These are phyloP conservation scores for Malurus leucopterus DNA, from an alignment of 2,797 vertebrate genomes.

Conservation along the genomic window DNA sequence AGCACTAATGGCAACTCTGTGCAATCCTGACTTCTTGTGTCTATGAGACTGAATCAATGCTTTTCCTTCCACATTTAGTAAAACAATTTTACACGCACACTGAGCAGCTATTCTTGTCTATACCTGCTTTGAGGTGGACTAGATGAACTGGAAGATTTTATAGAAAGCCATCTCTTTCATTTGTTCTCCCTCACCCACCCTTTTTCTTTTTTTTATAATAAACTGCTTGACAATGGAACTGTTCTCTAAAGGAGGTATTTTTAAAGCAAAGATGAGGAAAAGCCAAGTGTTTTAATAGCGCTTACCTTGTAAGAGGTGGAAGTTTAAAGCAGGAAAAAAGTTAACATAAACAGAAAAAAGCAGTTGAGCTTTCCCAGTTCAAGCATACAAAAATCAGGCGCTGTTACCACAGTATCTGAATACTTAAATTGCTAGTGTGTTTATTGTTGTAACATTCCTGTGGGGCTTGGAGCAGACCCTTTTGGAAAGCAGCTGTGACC, in stretches of 20 bases:
- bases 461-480: background rate
- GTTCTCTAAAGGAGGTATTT: background rate
- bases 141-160: slow-evolving; percentile 22
- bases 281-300: background rate
- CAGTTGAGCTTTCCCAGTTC: background rate
- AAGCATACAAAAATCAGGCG: background rate
- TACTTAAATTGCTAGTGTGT: background rate
- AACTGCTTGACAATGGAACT: background rate
- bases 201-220: background rate
- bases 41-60: slow-evolving; percentile 26
- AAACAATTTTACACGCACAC: slow-evolving; percentile 41
- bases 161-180: background rate
- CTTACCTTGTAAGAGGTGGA: background rate
- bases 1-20: slow-evolving; percentile 5
- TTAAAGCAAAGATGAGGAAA: background rate
- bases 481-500: background rate
- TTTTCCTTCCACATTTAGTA: slow-evolving; percentile 23
- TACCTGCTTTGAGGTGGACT: slow-evolving; percentile 33
- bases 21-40: slow-evolving; percentile 15
- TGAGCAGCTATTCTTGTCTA: slow-evolving; percentile 22
- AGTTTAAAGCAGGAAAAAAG: background rate
- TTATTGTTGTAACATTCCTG: background rate
- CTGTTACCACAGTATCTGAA: background rate
- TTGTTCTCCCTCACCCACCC: background rate
- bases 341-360: background rate